Percentiles rank a stretch among this genome's conserved stretches.
Conservation (phyloP, 2,888 invertebrate species). For the Thera obeliscata region DNA sequence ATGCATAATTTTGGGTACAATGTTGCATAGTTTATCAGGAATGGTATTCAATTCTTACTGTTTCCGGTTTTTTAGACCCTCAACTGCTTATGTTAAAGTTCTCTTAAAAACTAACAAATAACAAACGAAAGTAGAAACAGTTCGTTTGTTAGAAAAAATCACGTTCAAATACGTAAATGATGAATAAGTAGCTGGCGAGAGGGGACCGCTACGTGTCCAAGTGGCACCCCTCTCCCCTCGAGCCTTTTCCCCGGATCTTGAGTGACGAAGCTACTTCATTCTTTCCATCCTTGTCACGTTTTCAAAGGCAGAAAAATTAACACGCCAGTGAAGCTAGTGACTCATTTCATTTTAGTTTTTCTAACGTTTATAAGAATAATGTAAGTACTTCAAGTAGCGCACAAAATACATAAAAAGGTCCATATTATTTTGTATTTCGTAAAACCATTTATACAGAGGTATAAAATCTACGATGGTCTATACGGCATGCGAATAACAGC, state of each 20-base stretch:
- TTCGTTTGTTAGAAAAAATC: conserved; percentile 73
- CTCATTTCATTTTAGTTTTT: neutral
- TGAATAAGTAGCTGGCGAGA: conserved; percentile 71
- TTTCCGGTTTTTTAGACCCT: too few relatives aligned
- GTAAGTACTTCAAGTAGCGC: neutral
- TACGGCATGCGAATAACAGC: too few relatives aligned
- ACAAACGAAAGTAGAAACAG: conserved; percentile 68
- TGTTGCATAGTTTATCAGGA: neutral
- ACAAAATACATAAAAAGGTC: too few relatives aligned
- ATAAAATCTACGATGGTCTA: too few relatives aligned
- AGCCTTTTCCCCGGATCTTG: conserved; percentile 64
- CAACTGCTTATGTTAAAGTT: neutral
- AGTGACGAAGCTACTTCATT: conserved; percentile 65
- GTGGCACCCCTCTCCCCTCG: conserved; percentile 58
- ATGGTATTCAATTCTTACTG: neutral
- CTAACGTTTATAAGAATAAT: neutral
- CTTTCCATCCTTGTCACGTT: conserved; percentile 41
- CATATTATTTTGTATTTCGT: too few relatives aligned
- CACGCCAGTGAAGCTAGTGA: conserved; percentile 11
- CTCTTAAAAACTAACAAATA: conserved; percentile 42
- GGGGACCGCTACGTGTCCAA: conserved; percentile 74
- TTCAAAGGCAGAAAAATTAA: conserved; percentile 53
- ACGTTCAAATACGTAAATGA: conserved; percentile 81
- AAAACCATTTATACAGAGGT: too few relatives aligned
- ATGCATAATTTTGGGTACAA: neutral